These are phyloP conservation scores for Cybosia mesomella DNA, from an alignment of 2,888 invertebrate species.

Conservation along the genomic window DNA sequence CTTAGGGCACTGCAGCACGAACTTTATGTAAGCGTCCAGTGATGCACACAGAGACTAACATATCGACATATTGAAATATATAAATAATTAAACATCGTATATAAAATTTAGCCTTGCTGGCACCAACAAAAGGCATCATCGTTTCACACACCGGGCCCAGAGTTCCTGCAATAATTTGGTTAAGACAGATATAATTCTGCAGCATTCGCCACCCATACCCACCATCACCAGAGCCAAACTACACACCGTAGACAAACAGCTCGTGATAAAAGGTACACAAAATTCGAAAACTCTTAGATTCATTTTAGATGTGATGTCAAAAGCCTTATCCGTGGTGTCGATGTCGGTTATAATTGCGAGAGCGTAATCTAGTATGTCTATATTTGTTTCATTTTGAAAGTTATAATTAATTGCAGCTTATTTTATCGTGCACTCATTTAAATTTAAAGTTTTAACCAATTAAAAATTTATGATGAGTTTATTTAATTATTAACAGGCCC, in stretches of 20 bases:
- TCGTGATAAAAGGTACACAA: neutral
- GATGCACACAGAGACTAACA: neutral
- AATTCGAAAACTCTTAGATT: too few relatives aligned
- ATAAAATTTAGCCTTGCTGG: too few relatives aligned
- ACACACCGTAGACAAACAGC: neutral
- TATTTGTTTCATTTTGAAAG: neutral
- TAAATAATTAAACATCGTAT: neutral
- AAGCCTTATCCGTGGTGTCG: too few relatives aligned
- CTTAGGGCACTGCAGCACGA: neutral
- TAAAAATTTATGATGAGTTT: too few relatives aligned
- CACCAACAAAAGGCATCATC: neutral
- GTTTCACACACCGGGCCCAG: neutral
- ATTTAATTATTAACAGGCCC: too few relatives aligned
- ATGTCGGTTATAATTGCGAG: neutral
- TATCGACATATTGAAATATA: neutral
- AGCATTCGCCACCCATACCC: neutral
- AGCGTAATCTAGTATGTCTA: neutral
- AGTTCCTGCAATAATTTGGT: neutral
- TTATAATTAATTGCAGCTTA: slow-evolving; percentile 3
- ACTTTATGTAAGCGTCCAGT: neutral
- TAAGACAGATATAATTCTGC: neutral
- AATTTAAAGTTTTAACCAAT: too few relatives aligned
- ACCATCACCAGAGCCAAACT: neutral
- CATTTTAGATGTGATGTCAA: too few relatives aligned
- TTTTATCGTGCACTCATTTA: neutral